These are phyloP conservation scores for Metellina segmentata DNA, from an alignment of 2,888 invertebrate species.

Conservation along the genomic window DNA sequence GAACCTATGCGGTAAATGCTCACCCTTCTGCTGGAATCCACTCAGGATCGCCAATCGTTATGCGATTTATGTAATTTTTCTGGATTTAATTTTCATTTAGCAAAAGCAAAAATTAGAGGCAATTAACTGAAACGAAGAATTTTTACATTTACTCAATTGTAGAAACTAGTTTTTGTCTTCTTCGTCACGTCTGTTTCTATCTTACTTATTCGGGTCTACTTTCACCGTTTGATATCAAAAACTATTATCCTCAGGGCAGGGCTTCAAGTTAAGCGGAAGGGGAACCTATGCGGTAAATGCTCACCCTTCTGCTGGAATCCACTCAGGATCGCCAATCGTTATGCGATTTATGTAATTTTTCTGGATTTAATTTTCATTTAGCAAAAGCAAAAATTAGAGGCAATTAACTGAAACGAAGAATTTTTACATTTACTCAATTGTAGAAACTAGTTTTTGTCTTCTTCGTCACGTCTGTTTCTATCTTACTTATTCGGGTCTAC, in stretches of 20 bases:
- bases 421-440: too few species aligned
- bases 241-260: background rate
- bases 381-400: background rate
- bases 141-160: too few species aligned
- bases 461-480: constrained; percentile 11
- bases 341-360: background rate
- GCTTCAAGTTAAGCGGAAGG: background rate
- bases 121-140: background rate
- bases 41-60: background rate
- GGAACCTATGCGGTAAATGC: background rate
- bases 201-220: constrained; percentile 18
- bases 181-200: constrained; percentile 2
- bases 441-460: background rate
- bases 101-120: background rate
- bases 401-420: background rate
- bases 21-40: background rate
- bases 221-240: constrained; percentile 30
- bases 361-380: background rate
- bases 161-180: background rate
- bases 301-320: background rate
- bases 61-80: background rate
- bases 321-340: background rate
- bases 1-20: background rate
- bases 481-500: constrained; percentile 12
- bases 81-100: background rate